Percentiles rank a stretch among this genome's conserved stretches.
These are phyloP conservation scores for Lordiphosa clarofinis DNA, from an alignment of 1,140 invertebrate species.

Conservation along the genomic window DNA sequence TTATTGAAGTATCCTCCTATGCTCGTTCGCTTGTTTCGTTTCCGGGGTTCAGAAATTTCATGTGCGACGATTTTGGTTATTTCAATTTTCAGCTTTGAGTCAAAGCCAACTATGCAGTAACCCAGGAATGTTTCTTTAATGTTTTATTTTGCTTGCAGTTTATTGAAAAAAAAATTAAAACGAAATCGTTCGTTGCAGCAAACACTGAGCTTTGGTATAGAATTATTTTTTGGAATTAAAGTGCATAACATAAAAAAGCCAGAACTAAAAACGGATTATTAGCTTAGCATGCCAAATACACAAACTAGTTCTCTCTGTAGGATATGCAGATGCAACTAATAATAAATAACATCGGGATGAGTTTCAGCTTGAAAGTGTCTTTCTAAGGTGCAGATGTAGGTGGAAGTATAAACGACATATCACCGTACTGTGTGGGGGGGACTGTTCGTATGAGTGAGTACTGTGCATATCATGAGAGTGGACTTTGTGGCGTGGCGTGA, in stretches of 20 bases:
- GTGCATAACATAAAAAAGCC: slow-evolving; percentile 65
- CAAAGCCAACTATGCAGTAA: too few species aligned
- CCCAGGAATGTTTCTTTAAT: too few species aligned
- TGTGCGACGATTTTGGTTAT: too few species aligned
- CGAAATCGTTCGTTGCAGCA: too few species aligned
- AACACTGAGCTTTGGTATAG: too few species aligned
- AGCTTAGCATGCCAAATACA: slow-evolving; percentile 17
- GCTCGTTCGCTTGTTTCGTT: too few species aligned
- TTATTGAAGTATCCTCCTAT: too few species aligned
- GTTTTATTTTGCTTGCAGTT: too few species aligned
- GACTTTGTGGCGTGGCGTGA: slow-evolving; percentile 13
- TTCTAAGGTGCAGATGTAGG: slow-evolving; percentile 5
- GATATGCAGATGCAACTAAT: slow-evolving; percentile 42
- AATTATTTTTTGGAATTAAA: too few species aligned
- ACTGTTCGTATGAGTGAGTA: slow-evolving; percentile 25
- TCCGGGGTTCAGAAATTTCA: too few species aligned
- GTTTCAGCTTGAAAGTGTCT: slow-evolving; percentile 8
- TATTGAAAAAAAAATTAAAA: too few species aligned
- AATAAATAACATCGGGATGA: slow-evolving; percentile 10
- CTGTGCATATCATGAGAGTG: slow-evolving; percentile 68
- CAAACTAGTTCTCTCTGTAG: slow-evolving; percentile 21
- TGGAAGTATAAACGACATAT: not conserved
- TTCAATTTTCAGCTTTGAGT: too few species aligned
- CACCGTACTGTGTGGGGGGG: slow-evolving; percentile 5
- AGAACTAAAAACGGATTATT: slow-evolving; percentile 33